These are phyloP conservation scores for Protomyctophum bolini DNA, from an alignment of 2,113 vertebrate species.

Conservation along the genomic window DNA sequence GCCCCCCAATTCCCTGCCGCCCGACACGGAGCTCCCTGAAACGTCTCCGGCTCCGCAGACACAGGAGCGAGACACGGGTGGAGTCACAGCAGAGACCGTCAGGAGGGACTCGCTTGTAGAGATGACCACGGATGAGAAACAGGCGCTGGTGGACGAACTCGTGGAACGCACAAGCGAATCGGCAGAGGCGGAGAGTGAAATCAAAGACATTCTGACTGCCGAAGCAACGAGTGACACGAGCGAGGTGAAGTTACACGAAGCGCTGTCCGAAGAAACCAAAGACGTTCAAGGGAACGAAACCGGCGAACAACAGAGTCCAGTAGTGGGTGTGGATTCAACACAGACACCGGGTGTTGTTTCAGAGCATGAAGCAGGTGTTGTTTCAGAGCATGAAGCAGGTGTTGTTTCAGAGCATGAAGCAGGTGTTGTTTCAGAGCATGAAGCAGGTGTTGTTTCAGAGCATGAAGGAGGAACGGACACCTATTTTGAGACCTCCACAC, in stretches of 20 bases:
- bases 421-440: constrained; percentile 12
- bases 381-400: not conserved
- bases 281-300: constrained; percentile 24
- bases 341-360: not conserved
- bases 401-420: constrained; percentile 6
- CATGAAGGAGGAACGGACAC: constrained; percentile 27
- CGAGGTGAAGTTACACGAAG: constrained; percentile 20
- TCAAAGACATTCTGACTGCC: not conserved
- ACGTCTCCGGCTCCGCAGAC: not conserved
- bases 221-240: not conserved
- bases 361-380: constrained; percentile 14
- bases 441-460: constrained; percentile 17
- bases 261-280: not conserved
- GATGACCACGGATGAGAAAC: constrained; percentile 22
- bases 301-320: constrained; percentile 1
- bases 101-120: not conserved
- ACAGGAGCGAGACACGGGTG: constrained; percentile 7
- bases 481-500: constrained; percentile 67
- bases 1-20: not conserved
- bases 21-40: constrained; percentile 14
- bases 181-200: constrained; percentile 11
- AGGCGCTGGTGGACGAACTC: constrained; percentile 8
- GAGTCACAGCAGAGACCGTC: constrained; percentile 2
- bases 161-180: constrained; percentile 13
- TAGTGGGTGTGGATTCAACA: constrained; percentile 14